Evolutionary conservation across 2,113 vertebrate genomes (phyloP), one percentile per base, ranked within the genome.

Genomic region (Ceratotherium simum): DNA sequence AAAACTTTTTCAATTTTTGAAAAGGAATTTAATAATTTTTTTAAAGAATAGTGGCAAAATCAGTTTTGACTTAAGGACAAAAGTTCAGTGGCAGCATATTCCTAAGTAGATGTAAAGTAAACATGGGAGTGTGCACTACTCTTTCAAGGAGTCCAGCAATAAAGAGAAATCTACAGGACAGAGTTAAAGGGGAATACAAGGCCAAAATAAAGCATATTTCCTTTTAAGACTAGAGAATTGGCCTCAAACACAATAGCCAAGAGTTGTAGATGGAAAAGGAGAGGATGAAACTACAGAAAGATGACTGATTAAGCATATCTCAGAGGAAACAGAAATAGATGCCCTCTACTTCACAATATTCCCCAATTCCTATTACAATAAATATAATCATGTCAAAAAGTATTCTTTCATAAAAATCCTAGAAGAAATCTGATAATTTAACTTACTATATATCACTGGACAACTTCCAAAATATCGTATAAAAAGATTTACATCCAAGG

Each of bases 361-460:
- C 7, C 51, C 17, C 58, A 94, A 20, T 48, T 96, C 58, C 27
- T 67, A 21, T 29, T 51, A 92, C 14, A 70, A 79, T 75, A 93
- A 94, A 85, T 70, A 90, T 18, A 95, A 90, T 60, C 29, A 89
- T 46, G 79, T 21, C 69, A 60, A 70, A 81, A 94, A 88, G 7
- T 46, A 33, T 79, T 92, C 13, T 79, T 96, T 96, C 20, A 54
- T 70, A 93, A 81, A 96, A 96, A 81, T 85, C 46, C 89, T 73
- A 70, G 12, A 92, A 93, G 42, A 85, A 13, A 90, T 33, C 13
- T 80, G 58, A 88, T 72, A 33, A 94, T 64, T 95, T 96, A 72
- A 99, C 99, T 99, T 99, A 99, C 99, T 99, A 91, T 99, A 95
- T 98, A 99, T 99, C 70, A 99, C 98, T 42, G 99, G 99, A 96